Evolutionary conservation across 2,888 invertebrate species (phyloP).

Genomic region (Pyrochroa serraticornis): DNA sequence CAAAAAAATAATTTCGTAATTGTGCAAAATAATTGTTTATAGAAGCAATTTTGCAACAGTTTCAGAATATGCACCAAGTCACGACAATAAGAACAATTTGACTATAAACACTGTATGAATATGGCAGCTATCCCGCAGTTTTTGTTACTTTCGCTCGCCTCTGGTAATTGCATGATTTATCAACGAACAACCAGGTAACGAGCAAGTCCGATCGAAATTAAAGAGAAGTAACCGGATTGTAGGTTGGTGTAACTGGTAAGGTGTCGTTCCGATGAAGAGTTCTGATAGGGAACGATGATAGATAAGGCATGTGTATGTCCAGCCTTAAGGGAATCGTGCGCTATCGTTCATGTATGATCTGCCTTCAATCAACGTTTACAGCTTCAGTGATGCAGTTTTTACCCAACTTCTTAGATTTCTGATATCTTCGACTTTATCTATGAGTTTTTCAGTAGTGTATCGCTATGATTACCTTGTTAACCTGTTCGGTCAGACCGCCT

Average conservation of each 20-base stretch:
- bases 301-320: slow-evolving; percentile 45
- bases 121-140: not conserved
- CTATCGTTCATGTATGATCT: slow-evolving; percentile 49
- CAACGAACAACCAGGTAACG: not conserved
- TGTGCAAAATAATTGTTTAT: too few species aligned
- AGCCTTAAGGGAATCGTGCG: slow-evolving; percentile 47
- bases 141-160: not conserved
- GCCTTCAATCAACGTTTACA: slow-evolving; percentile 36
- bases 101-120: too few species aligned
- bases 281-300: slow-evolving; percentile 42
- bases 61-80: too few species aligned
- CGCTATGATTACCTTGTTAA: slow-evolving; percentile 23
- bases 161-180: not conserved
- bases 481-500: too few species aligned
- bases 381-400: slow-evolving; percentile 25
- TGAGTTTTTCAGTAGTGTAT: slow-evolving; percentile 14
- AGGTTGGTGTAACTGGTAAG: slow-evolving; percentile 22
- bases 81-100: too few species aligned
- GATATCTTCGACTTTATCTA: slow-evolving; percentile 15
- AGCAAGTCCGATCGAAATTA: not conserved
- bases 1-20: not conserved
- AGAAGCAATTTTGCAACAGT: too few species aligned
- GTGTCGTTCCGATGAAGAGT: slow-evolving; percentile 45
- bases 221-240: slow-evolving; percentile 1
- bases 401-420: slow-evolving; percentile 13